Base-by-base conservation (phyloP, 2,113 vertebrate genomes). In the Brachirus orientalis region DNA sequence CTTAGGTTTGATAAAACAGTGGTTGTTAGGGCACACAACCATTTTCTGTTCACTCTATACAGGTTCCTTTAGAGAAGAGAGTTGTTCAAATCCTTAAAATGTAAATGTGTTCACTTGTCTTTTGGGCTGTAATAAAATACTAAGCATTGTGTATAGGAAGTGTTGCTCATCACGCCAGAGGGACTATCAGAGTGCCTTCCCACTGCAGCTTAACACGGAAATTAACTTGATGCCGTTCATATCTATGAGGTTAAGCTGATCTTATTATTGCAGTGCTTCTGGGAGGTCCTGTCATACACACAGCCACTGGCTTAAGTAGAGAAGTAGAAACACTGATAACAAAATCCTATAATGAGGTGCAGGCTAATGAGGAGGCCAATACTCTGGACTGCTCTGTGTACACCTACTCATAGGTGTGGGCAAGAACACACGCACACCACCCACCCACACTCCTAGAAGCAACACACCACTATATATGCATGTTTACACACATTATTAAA, bases 281-380 rank as follows among this genome's bases (percentile, higher is more conserved):
- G 57, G 62, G 58, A 68, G 52, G 70, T 55, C 14, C 41, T 72
- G 83, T 67, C 64, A 63, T 22, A 59, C 19, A 48, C 5, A 50
- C 45, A 63, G 54, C 64, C 53, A 35, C 63, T 69, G 58, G 73
- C 64, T 1, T 53, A 38, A 66, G 54, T 71, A 45, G 16, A 59
- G 65, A 58, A 17, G 12, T 22, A 33, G 70, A 70, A 77, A 59
- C 57, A 50, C 8, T 17, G 43, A 74, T 60, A 78, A 64, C 38
- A 65, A 76, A 63, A 63, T 62, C 19, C 41, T 19, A 61, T 74
- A 76, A 82, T 82, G 81, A 84, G 78, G 75, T 55, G 70, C 46
- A 66, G 5, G 69, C 72, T 82, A 82, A 82, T 64, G 70, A 87
- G 51, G 18, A 43, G 53, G 52, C 59, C 51, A 8, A 3, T 28